Conservation (phyloP, 35 echinoderm and acorn worm genomes). For the Heliocidaris tuberculata region DNA sequence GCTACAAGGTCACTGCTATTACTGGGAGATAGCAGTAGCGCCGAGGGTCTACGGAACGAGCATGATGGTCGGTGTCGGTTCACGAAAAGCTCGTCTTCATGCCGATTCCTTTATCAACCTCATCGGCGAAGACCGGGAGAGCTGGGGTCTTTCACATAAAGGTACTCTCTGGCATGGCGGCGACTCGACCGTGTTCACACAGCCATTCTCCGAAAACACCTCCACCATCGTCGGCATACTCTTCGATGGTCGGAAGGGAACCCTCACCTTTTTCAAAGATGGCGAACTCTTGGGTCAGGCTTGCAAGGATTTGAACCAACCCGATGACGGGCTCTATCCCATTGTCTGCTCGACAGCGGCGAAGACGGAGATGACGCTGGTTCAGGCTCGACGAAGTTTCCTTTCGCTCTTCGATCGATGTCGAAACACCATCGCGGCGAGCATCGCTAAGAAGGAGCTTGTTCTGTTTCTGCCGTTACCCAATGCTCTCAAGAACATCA, state of each 20-base stretch:
- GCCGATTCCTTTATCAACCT: conserved; percentile 86
- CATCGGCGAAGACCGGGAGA: conserved; percentile 75
- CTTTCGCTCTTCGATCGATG: conserved; percentile 78
- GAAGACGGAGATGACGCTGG: conserved; percentile 81
- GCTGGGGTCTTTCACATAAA: conserved; percentile 91
- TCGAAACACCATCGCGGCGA: conserved; percentile 59
- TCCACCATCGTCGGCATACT: conserved; percentile 67
- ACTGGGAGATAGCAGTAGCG: conserved; percentile 73
- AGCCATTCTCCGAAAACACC: conserved; percentile 75
- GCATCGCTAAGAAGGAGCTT: conserved; percentile 20
- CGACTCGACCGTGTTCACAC: conserved; percentile 62
- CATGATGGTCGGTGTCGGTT: conserved; percentile 92
- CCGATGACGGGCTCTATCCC: conserved; percentile 67
- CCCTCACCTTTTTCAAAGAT: conserved; percentile 86
- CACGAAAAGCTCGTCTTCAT: conserved; percentile 70
- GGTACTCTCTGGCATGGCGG: conserved; percentile 84
- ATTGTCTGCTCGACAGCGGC: conserved; percentile 88
- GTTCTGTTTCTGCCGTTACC: conserved; percentile 47
- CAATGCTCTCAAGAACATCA: conserved; percentile 30
- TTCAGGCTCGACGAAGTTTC: conserved; percentile 50
- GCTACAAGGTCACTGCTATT: conserved; percentile 59
- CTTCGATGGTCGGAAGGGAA: conserved; percentile 79
- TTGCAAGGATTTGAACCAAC: conserved; percentile 63
- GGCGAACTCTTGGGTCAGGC: conserved; percentile 74
- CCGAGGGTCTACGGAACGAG: conserved; percentile 81